Conservation (phyloP, 2,797 vertebrate species). For the Crocidura indochinensis region DNA sequence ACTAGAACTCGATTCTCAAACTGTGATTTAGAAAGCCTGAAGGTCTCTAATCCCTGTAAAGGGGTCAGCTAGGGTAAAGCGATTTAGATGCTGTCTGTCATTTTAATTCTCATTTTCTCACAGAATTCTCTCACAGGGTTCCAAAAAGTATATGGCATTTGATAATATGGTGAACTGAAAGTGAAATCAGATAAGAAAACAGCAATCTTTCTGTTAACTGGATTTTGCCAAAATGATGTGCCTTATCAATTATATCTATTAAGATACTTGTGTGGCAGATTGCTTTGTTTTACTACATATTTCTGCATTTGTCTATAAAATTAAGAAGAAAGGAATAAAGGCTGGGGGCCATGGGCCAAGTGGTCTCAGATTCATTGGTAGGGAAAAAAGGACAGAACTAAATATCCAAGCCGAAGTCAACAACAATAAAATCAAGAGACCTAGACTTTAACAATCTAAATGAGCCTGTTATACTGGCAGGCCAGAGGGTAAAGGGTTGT, state of each 20-base stretch:
- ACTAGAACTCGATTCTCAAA: background rate
- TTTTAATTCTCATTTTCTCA: background rate
- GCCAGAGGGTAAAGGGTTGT: no score
- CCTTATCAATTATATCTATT: background rate
- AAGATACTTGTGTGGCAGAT: no score
- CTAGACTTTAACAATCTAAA: no score
- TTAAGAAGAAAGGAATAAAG: no score
- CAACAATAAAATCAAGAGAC: no score
- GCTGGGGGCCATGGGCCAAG: no score
- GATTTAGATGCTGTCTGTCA: background rate
- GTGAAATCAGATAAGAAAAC: background rate
- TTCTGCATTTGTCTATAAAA: no score
- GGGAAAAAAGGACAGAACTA: no score
- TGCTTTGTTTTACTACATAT: no score
- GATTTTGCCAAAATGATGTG: background rate
- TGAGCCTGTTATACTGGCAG: no score
- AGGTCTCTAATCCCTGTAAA: background rate
- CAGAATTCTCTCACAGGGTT: background rate
- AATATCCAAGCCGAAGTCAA: no score
- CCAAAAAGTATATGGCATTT: background rate
- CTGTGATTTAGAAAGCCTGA: background rate
- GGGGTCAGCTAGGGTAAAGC: background rate
- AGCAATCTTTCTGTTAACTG: background rate
- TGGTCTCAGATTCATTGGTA: no score
- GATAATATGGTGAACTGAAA: background rate